Percentiles rank a stretch among this genome's conserved stretches.
Evolutionary conservation across 1,140 invertebrate species (phyloP).

Genomic region (Ladona fulva): DNA sequence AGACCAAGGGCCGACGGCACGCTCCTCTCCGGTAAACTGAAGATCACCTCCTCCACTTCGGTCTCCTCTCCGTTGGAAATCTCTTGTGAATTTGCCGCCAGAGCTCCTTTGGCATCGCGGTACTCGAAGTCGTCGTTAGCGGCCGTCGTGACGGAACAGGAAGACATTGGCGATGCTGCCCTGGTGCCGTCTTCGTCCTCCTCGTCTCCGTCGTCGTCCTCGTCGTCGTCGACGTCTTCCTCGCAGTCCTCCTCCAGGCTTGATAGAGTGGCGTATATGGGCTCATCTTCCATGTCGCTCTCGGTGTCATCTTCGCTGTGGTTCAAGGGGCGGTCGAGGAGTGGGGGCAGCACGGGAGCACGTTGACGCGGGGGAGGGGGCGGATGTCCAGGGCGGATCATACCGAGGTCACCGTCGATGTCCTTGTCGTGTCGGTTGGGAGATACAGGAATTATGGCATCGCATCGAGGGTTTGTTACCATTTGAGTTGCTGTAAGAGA

Average conservation of each 20-base stretch:
- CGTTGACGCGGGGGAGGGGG: background rate
- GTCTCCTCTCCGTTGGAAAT: background rate
- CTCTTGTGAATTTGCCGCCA: background rate
- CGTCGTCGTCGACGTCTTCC: background rate
- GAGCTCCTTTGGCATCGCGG: background rate
- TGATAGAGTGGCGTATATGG: conserved; percentile 13
- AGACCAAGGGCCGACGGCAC: background rate
- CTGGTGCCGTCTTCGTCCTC: background rate
- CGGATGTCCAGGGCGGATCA: background rate
- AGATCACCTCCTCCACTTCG: background rate
- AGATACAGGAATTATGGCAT: background rate
- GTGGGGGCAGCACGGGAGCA: background rate
- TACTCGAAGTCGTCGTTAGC: conserved; percentile 14
- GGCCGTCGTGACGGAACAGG: background rate
- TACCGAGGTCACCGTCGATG: too few relatives aligned
- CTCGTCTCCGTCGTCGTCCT: background rate
- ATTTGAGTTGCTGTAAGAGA: background rate
- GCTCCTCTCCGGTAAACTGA: background rate
- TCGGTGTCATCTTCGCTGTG: background rate
- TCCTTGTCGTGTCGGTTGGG: background rate
- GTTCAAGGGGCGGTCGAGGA: background rate
- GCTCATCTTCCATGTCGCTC: conserved; percentile 7
- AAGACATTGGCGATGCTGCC: background rate
- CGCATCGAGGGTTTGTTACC: background rate
- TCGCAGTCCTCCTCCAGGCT: conserved; percentile 7